Conservation (phyloP, 2,113 vertebrate species). For the Candoia aspera region DNA sequence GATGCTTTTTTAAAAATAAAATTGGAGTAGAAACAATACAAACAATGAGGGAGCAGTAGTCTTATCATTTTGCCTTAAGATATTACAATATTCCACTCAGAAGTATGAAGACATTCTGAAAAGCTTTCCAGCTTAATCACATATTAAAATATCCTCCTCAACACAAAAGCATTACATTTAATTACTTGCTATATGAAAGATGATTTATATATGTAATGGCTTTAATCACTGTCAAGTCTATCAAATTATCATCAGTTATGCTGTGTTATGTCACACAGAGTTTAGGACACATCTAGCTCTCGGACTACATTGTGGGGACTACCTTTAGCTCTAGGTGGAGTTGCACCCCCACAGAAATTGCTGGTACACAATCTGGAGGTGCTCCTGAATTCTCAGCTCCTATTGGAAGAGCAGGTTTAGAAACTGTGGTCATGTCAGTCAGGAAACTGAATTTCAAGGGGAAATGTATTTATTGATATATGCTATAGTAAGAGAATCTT, state of each 20-base stretch:
- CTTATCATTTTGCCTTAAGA: slow-evolving; percentile 7
- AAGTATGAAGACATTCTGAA: not conserved
- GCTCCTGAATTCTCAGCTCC: not conserved
- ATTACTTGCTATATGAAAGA: not conserved
- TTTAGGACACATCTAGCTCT: not conserved
- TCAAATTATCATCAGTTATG: not conserved
- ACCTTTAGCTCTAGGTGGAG: not conserved
- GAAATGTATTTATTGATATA: not conserved
- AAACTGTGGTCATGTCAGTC: not conserved
- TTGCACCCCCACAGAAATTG: not conserved
- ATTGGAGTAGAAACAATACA: not conserved
- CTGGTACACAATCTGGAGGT: not conserved
- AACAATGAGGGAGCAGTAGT: not conserved
- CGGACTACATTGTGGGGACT: not conserved
- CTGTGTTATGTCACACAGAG: not conserved
- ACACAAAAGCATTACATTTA: not conserved
- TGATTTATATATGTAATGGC: not conserved
- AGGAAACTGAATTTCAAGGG: not conserved
- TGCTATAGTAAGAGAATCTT: not conserved
- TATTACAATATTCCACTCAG: not conserved
- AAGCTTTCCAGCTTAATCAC: not conserved
- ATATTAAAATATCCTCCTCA: not conserved
- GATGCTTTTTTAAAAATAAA: not conserved
- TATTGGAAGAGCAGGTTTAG: not conserved
- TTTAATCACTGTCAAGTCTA: not conserved